Evolutionary conservation across 2,113 vertebrate genomes (phyloP), one percentile per base, ranked within the genome.

Genomic region (Phalacrocorax brasilianus): DNA sequence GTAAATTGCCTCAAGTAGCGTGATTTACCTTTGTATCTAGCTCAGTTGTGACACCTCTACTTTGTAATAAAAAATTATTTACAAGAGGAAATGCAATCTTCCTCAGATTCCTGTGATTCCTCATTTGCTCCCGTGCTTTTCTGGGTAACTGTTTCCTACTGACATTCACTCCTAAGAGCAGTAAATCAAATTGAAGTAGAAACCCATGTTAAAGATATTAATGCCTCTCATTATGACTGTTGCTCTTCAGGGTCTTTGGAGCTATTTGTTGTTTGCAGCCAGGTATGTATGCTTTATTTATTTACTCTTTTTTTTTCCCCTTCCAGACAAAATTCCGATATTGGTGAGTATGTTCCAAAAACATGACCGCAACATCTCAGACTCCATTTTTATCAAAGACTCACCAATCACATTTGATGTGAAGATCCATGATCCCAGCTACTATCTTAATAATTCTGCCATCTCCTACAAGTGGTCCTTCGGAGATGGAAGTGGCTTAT

Each of bases 401-500:
- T 97, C 98, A 11, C 98, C 99, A 33, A 98, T 99, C 32, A 92
- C 95, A 8, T 99, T 99, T 88, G 95, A 97, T 12, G 99, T 99
- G 74, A 97, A 97, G 71, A 88, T 99, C 59, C 99, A 99, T 1
- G 99, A 99, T 88, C 99, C 99, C 87, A 99, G 99, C 62, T 73
- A 98, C 73, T 99, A 99, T 79, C 98, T 99, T 61, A 99, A 98
- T 52, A 97, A 97, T 13, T 99, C 99, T 9, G 93, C 96, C 44
- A 95, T 99, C 47, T 97, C 98, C 92, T 99, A 98, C 97, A 98
- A 98, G 77, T 99, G 99, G 99, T 98, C 98, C 91, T 99, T 99
- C 1, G 98, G 98, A 42, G 99, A 99, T 27, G 99, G 99, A 58
- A 99, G 98, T 52, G 97, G 98, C 11, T 98, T 98, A 56, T 98